Evolutionary conservation across 2,797 vertebrate genomes (phyloP).

Genomic region (Rhinella marina): DNA sequence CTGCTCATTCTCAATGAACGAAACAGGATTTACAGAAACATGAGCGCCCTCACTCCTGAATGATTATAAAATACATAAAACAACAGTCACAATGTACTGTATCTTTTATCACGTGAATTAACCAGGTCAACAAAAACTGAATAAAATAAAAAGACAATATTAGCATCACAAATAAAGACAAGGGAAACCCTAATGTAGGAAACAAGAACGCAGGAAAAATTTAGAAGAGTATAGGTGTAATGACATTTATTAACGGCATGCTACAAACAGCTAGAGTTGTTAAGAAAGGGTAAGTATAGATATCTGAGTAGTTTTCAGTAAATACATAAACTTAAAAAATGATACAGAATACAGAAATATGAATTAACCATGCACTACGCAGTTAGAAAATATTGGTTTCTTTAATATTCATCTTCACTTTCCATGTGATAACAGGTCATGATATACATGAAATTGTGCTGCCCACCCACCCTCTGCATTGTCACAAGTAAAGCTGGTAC

Average conservation of each 20-base stretch:
- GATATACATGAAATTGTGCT: constrained; percentile 76
- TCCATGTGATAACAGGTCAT: constrained; percentile 80
- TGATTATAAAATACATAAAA: too few relatives aligned
- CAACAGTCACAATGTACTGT: too few relatives aligned
- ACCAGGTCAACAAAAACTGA: not conserved
- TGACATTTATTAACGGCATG: constrained; percentile 86
- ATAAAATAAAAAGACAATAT: constrained; percentile 37
- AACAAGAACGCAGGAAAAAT: constrained; percentile 78
- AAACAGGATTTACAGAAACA: too few relatives aligned
- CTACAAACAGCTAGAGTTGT: constrained; percentile 80
- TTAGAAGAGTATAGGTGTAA: constrained; percentile 77
- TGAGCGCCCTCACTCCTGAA: too few relatives aligned
- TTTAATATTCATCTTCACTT: constrained; percentile 85
- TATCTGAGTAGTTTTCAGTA: constrained; percentile 74
- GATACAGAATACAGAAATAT: constrained; percentile 77
- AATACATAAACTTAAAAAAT: constrained; percentile 72
- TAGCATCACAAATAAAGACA: constrained; percentile 66
- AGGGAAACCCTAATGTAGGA: constrained; percentile 69
- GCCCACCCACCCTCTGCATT: constrained; percentile 66
- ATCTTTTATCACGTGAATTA: too few relatives aligned
- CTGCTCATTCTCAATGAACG: too few relatives aligned
- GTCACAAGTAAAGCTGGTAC: constrained; percentile 82
- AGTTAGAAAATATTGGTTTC: constrained; percentile 80
- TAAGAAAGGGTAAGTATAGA: constrained; percentile 76
- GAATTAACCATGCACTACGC: constrained; percentile 79